Evolutionary conservation across 2,113 vertebrate genomes (phyloP).

Genomic region (Chionomys nivalis): DNA sequence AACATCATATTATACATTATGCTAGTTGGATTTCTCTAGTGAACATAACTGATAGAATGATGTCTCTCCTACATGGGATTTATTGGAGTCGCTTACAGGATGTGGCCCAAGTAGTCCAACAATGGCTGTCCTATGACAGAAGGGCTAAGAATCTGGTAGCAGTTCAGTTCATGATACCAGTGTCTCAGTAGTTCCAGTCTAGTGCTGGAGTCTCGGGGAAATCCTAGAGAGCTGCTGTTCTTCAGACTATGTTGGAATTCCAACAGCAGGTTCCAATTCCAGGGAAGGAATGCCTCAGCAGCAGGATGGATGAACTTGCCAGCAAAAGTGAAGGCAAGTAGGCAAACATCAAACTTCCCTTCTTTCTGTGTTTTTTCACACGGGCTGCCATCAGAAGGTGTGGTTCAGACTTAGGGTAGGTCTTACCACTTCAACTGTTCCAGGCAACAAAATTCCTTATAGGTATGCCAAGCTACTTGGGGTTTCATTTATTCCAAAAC

Average conservation of each 20-base stretch:
- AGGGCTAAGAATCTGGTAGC: background rate
- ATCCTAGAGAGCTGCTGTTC: background rate
- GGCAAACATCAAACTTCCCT: background rate
- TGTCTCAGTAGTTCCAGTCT: background rate
- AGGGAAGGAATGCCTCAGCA: background rate
- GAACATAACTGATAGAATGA: background rate
- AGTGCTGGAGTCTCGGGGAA: background rate
- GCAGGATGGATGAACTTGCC: background rate
- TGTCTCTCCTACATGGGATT: background rate
- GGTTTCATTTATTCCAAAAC: background rate
- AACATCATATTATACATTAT: background rate
- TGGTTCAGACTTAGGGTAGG: background rate
- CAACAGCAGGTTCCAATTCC: background rate
- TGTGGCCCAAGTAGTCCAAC: background rate
- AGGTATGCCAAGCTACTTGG: background rate
- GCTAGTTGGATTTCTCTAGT: background rate
- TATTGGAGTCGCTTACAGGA: background rate
- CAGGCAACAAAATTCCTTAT: background rate
- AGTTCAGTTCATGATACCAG: background rate
- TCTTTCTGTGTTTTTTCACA: background rate
- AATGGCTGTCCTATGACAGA: background rate
- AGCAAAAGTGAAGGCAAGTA: background rate
- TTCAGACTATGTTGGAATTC: background rate
- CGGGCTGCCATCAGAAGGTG: background rate
- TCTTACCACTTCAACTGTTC: background rate